These are phyloP conservation scores for Drosophila persimilis DNA, from an alignment of 1,140 invertebrate species.

Conservation along the genomic window DNA sequence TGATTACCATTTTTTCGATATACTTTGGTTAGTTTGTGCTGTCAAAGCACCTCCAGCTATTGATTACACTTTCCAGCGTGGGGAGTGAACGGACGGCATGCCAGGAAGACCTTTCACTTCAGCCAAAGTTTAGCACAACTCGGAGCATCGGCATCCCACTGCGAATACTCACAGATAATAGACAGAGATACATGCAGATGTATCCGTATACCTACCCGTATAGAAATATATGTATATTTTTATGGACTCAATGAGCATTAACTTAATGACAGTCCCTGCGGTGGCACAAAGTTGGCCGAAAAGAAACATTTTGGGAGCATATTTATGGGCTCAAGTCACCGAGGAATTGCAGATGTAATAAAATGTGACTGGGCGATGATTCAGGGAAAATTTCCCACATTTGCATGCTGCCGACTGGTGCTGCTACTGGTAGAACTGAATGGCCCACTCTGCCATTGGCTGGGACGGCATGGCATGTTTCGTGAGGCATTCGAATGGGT, in stretches of 20 bases:
- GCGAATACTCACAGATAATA: constrained; percentile 18
- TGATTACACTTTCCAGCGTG: too few relatives aligned
- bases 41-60: neutral
- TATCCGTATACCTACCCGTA: too few relatives aligned
- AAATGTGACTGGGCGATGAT: constrained; percentile 3
- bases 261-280: constrained; percentile 39
- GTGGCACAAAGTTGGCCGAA: constrained; percentile 19
- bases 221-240: constrained; percentile 18
- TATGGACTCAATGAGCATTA: constrained; percentile 36
- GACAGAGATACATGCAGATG: constrained; percentile 9
- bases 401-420: neutral
- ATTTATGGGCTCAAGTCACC: constrained; percentile 31
- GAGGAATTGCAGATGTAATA: constrained; percentile 33
- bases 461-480: neutral
- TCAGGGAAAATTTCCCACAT: constrained; percentile 4
- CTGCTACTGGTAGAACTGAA: neutral
- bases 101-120: neutral
- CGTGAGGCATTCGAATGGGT: constrained; percentile 28
- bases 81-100: neutral
- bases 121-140: constrained; percentile 8
- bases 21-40: constrained; percentile 1
- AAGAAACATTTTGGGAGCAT: constrained; percentile 29
- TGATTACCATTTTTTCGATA: constrained; percentile 21
- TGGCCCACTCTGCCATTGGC: neutral
- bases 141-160: constrained; percentile 2